Evolutionary conservation across 2,113 vertebrate species (phyloP).

Genomic region (Gorsachius goisagi): DNA sequence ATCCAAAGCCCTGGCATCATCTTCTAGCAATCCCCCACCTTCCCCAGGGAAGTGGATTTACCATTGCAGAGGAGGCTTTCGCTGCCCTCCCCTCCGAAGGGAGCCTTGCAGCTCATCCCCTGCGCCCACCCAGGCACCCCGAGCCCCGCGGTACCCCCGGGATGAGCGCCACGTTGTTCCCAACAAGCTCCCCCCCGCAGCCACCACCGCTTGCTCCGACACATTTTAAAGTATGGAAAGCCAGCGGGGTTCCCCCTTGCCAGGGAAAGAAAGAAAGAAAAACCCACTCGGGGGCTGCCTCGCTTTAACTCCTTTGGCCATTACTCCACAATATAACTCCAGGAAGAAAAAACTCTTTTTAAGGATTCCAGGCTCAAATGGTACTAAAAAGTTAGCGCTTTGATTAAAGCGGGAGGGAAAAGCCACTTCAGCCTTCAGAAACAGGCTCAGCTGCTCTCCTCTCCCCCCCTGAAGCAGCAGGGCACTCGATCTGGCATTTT

Average conservation of each 20-base stretch:
- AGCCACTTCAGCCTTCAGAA: neutral
- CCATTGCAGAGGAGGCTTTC: neutral
- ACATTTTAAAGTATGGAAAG: neutral
- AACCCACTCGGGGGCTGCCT: neutral
- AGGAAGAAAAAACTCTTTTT: neutral
- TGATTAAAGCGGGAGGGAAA: neutral
- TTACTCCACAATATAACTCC: neutral
- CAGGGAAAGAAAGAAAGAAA: neutral
- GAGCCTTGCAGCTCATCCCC: neutral
- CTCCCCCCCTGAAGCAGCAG: neutral
- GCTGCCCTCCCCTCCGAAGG: too few species aligned
- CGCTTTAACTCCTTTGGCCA: neutral
- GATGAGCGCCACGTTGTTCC: neutral
- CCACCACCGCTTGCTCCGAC: neutral
- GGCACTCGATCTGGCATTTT: neutral
- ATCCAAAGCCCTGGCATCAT: neutral
- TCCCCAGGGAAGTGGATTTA: neutral
- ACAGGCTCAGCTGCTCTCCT: neutral
- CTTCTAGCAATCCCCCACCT: neutral
- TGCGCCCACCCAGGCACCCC: neutral
- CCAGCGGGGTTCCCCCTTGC: neutral
- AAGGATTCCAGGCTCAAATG: neutral
- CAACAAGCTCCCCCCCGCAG: neutral
- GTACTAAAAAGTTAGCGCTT: neutral
- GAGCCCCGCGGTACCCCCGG: fast-evolving